Evolutionary conservation across 2,113 vertebrate species (phyloP).

Genomic region (Pitta sordida): DNA sequence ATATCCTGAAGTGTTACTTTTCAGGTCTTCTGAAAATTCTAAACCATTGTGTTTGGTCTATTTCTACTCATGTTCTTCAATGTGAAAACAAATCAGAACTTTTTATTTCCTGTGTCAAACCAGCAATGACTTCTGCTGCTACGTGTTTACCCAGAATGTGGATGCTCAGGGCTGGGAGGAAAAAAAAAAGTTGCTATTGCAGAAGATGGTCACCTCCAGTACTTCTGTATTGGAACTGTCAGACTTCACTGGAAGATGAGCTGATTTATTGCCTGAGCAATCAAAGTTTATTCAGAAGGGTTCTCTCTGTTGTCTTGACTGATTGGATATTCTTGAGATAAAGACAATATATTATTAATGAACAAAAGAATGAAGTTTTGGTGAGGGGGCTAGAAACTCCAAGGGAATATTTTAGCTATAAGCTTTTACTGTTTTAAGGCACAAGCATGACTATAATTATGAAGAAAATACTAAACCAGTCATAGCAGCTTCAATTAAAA

Average conservation of each 20-base stretch:
- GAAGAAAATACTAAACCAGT: background rate
- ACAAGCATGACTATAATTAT: background rate
- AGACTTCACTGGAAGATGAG: background rate
- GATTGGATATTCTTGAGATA: background rate
- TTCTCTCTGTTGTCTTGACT: background rate
- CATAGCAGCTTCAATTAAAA: background rate
- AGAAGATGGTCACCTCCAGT: background rate
- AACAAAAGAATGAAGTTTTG: background rate
- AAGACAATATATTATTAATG: background rate
- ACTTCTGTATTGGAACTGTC: background rate
- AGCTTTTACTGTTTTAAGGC: conserved; percentile 5
- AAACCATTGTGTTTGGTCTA: background rate
- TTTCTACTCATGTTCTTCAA: background rate
- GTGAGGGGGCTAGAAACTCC: background rate
- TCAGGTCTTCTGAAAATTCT: background rate
- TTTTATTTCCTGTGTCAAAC: background rate
- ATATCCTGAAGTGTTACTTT: background rate
- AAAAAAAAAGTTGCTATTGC: background rate
- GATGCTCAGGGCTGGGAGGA: background rate
- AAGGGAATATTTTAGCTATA: background rate
- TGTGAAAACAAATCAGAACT: background rate
- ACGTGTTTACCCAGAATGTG: background rate
- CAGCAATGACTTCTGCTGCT: background rate
- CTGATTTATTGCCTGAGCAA: background rate
- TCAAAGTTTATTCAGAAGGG: background rate